These are phyloP conservation scores for Synergus laeviventris DNA, from an alignment of 2,888 invertebrate genomes.

Conservation along the genomic window DNA sequence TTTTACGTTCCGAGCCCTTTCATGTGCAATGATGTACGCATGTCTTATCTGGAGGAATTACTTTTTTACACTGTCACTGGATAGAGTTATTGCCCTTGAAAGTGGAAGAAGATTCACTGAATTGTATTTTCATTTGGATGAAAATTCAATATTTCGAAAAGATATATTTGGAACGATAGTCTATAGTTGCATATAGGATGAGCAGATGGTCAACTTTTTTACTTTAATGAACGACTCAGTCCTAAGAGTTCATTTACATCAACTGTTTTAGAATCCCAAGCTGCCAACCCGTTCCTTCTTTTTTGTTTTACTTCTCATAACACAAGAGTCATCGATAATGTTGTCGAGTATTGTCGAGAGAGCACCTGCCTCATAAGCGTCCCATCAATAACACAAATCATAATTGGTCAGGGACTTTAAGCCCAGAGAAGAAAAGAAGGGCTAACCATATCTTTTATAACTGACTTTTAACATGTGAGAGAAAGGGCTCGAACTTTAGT, in stretches of 20 bases:
- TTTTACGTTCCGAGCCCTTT: slow-evolving; percentile 33
- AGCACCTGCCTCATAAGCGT: slow-evolving; percentile 12
- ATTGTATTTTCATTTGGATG: neutral
- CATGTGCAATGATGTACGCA: slow-evolving; percentile 32
- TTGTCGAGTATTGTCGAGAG: slow-evolving; percentile 8
- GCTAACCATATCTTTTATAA: neutral
- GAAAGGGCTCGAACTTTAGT: neutral
- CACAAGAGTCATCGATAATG: slow-evolving; percentile 10
- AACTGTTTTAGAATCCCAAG: neutral
- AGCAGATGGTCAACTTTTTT: slow-evolving; percentile 22
- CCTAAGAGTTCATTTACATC: slow-evolving; percentile 16
- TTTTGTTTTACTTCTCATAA: slow-evolving; percentile 1
- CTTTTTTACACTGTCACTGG: slow-evolving; percentile 5
- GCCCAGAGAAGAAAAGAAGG: neutral
- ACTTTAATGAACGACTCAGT: slow-evolving; percentile 12
- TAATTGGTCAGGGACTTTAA: slow-evolving; percentile 25
- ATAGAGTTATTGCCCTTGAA: neutral
- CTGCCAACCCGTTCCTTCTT: neutral
- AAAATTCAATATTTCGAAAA: neutral
- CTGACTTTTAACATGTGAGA: neutral
- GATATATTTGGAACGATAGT: neutral
- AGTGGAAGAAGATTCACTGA: neutral
- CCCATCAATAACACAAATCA: slow-evolving; percentile 8
- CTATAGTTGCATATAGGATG: neutral
- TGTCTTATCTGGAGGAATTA: slow-evolving; percentile 18